Evolutionary conservation across 2,888 invertebrate species (phyloP), one percentile per base, ranked within the genome.

Genomic region (Polydrusus cervinus): DNA sequence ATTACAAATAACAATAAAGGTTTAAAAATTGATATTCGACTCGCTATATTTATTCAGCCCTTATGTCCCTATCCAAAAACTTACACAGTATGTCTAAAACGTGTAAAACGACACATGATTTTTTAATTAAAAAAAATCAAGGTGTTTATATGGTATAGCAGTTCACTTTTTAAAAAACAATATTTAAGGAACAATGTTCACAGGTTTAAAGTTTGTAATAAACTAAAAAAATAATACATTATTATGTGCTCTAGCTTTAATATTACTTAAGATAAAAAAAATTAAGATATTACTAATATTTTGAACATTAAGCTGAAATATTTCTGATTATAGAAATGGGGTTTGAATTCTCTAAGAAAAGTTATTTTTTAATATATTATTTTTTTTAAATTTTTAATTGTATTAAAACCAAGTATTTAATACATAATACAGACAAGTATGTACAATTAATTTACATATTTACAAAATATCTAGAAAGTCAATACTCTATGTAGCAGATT

Each of bases 31-130:
- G n/a, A n/a, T n/a, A n/a, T n/a, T n/a, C n/a, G n/a, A n/a, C n/a
- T 30, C 7, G 30, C 3, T 30, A 30, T 30, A 30, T 30, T 30
- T 7, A 30, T 30, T 30, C 30, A 30, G 3, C 30, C 7, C 30
- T 5, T 30, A 30, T 30, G 30, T 30, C 3, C 30, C 7, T n/a
- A n/a, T n/a, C n/a, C n/a, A n/a, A n/a, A n/a, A 67, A 69, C 74
- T 74, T 64, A 74, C 74, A 69, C 25, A n/a, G 43, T 43, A 3
- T n/a, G 43, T 43, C n/a, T 43, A 43, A 43, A 43, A 55, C 74
- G 74, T 64, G 3, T 61, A 18, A 68, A 30, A 55, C 74, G 74
- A 74, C 74, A 74, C 74, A 74, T 74, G 49, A 18, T 74, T 73
- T 72, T 66, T 72, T 38, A 18, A 18, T 1, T 61, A 20, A 65